Conservation (phyloP, 2,797 vertebrate genomes). For the Karalla daura region DNA sequence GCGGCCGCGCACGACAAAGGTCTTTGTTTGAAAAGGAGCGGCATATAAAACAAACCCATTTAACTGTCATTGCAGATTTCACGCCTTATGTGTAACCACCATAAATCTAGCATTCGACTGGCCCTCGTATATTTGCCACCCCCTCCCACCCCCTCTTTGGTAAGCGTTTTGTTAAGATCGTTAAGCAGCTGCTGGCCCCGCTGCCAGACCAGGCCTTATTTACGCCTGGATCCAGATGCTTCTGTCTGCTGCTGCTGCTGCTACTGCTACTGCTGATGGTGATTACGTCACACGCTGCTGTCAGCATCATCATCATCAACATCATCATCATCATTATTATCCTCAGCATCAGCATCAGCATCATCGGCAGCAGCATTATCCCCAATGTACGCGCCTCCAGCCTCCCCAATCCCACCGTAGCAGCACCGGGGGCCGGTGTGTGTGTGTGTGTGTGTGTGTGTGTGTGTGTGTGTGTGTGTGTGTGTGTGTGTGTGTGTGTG, state of each 20-base stretch:
- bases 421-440: conserved; percentile 22
- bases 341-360: neutral
- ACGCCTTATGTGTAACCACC: conserved; percentile 80
- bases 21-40: conserved; percentile 73
- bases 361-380: neutral
- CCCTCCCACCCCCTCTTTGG: conserved; percentile 57
- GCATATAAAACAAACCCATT: conserved; percentile 79
- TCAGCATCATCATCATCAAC: conserved; percentile 30
- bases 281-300: conserved; percentile 36
- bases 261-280: conserved; percentile 17
- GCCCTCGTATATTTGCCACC: conserved; percentile 77
- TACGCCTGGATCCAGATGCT: conserved; percentile 63
- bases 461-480: no score
- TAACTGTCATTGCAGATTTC: conserved; percentile 82
- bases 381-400: neutral
- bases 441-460: no score
- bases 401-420: conserved; percentile 3
- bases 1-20: conserved; percentile 65
- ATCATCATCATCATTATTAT: no score
- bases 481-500: no score
- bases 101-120: conserved; percentile 78
- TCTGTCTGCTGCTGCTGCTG: conserved; percentile 45
- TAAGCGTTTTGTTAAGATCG: conserved; percentile 73
- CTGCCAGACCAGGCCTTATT: conserved; percentile 62
- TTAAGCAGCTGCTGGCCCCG: conserved; percentile 74